A percentile compares a stretch with the other conserved stretches of the same genome.
Evolutionary conservation across 1,140 invertebrate species (phyloP).

Genomic region (Camponotus pennsylvanicus): DNA sequence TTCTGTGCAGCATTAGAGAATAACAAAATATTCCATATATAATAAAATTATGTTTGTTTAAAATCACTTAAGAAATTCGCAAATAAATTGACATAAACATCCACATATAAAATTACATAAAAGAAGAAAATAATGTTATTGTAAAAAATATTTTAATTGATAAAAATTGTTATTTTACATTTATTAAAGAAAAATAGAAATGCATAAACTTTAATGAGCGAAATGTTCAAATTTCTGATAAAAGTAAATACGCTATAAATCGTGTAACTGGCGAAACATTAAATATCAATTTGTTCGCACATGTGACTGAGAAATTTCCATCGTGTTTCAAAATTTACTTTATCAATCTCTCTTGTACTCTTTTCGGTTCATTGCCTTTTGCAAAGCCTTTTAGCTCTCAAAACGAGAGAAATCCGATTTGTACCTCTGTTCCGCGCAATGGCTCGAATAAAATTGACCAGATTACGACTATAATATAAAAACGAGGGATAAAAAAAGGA

Average conservation of each 20-base stretch:
- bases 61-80: neutral
- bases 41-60: neutral
- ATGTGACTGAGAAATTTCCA: constrained; percentile 1
- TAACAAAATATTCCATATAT: neutral
- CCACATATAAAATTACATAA: neutral
- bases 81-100: neutral
- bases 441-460: constrained; percentile 37
- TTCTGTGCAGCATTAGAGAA: neutral
- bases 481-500: constrained; percentile 16
- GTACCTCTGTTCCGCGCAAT: neutral
- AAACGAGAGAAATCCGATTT: constrained; percentile 44
- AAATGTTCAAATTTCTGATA: neutral
- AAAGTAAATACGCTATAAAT: neutral
- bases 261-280: too few relatives aligned
- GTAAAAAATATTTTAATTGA: neutral
- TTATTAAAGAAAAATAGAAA: neutral
- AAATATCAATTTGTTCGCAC: constrained; percentile 1
- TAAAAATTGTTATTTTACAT: neutral
- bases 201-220: neutral
- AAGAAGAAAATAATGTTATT: neutral
- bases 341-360: neutral
- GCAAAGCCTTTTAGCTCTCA: neutral
- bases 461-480: constrained; percentile 27
- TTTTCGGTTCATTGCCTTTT: constrained; percentile 22
- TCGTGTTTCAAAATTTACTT: constrained; percentile 6